A percentile compares a stretch with the other conserved stretches of the same genome.
phyloP scores from a whole-genome alignment of 2,797 vertebrate genomes.

The Leptodactylus fallax region DNA sequence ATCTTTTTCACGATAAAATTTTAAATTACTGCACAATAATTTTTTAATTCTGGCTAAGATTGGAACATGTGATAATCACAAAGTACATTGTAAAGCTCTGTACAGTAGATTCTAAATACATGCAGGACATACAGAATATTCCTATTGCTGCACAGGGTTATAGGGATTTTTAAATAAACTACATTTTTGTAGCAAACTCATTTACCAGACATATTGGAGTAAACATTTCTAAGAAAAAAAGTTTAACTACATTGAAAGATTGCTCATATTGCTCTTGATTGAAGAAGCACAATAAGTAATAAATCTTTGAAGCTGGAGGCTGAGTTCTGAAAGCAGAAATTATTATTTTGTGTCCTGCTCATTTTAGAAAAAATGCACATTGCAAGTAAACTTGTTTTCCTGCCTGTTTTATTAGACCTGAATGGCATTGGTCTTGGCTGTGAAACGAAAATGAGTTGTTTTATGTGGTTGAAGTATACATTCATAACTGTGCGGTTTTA shows the following conservation, averaged over 20 bases:
- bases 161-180: slow-evolving; percentile 46
- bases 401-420: slow-evolving; percentile 56
- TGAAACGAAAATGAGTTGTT: slow-evolving; percentile 56
- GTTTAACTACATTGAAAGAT: slow-evolving; percentile 58
- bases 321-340: slow-evolving; percentile 48
- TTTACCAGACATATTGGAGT: slow-evolving; percentile 26
- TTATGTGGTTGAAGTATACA: slow-evolving; percentile 33
- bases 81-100: neutral
- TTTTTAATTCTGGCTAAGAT: neutral
- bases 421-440: slow-evolving; percentile 41
- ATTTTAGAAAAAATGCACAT: slow-evolving; percentile 43
- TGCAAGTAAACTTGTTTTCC: slow-evolving; percentile 56
- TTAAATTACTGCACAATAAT: neutral
- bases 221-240: slow-evolving; percentile 56
- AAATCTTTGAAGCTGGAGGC: slow-evolving; percentile 57
- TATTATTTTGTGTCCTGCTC: slow-evolving; percentile 53
- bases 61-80: neutral
- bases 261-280: slow-evolving; percentile 52
- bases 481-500: slow-evolving; percentile 16
- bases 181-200: slow-evolving; percentile 39
- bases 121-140: neutral
- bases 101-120: neutral
- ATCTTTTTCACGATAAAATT: neutral
- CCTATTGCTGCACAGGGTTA: neutral
- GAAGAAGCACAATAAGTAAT: slow-evolving; percentile 57